Base-by-base conservation (phyloP, 2,888 invertebrate genomes). In the Cerastis rubricosa region DNA sequence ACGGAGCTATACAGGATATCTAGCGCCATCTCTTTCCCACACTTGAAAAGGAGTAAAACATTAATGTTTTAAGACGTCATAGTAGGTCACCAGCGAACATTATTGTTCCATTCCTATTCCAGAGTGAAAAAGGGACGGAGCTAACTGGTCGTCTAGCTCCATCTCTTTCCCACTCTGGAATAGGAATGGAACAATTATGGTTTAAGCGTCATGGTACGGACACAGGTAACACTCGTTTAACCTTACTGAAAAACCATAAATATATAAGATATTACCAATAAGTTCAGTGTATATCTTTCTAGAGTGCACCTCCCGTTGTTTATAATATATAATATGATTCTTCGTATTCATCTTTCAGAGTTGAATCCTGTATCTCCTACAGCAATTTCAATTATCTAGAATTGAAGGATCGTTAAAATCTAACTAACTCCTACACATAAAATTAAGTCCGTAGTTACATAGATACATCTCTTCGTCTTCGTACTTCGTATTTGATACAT, bases 401-500 rank as follows among this genome's bases (percentile, higher is more conserved):
- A 35, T 17, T 14, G 9, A 29, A 74, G 22, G n/a, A 54, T 9
- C 2, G 2, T 74, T 19, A 14, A 25, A 57, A 29, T 11, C 17
- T 51, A 14, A 19, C 8, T 9, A 12, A 54, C 9, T n/a, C n/a
- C 51, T 51, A 51, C 45, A 45, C 17, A 51, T 51, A 19, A 22
- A 51, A 22, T 49, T 51, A 51, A 51, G 4, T n/a, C n/a, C 22
- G 51, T 51, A 51, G 9, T n/a, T n/a, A 11, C 51, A n/a, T 22
- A 22, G 0, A 0, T 22, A n/a, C 4, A 9, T 22, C 9, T 22
- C 9, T 51, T 51, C 8, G 9, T 51, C 51, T 51, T 51, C 51
- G 35, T 51, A 74, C 75, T 76, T 71, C 68, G 75, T 83, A 88
- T 89, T 84, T 80, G 80, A 85, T 87, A 86, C 88, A 87, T 87